Percentiles rank a stretch among this genome's conserved stretches.
Evolutionary conservation across 2,888 invertebrate genomes (phyloP).

Genomic region (Eulithis prunata): DNA sequence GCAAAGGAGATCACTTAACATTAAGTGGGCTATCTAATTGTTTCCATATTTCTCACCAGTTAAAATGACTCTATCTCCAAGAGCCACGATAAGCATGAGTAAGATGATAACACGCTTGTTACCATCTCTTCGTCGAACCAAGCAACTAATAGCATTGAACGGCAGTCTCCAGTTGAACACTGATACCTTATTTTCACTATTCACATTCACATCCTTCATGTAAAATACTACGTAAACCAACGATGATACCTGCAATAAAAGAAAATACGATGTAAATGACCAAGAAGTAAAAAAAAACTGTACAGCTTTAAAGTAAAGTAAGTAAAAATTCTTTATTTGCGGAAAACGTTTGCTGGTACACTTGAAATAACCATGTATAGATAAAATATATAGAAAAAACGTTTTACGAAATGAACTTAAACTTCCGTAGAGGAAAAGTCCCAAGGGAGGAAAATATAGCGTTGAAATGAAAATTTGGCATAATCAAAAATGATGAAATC

Average conservation of each 20-base stretch:
- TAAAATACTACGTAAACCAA: conserved; percentile 85
- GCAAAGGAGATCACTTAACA: too few relatives aligned
- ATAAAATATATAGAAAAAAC: too few relatives aligned
- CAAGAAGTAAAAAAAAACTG: conserved; percentile 10
- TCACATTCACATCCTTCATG: conserved; percentile 86
- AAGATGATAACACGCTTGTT: conserved; percentile 86
- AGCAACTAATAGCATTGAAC: conserved; percentile 76
- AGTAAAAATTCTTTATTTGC: too few relatives aligned
- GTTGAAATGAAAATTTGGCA: too few relatives aligned
- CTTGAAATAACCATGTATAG: too few relatives aligned
- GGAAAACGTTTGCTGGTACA: too few relatives aligned
- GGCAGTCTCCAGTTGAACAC: conserved; percentile 78
- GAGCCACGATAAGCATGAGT: conserved; percentile 86
- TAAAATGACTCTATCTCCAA: conserved; percentile 73
- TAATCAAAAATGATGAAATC: too few relatives aligned
- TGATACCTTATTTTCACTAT: conserved; percentile 84
- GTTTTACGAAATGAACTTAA: too few relatives aligned
- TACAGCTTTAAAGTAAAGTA: too few relatives aligned
- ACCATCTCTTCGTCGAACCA: conserved; percentile 86
- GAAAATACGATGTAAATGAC: background rate
- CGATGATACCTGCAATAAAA: conserved; percentile 74
- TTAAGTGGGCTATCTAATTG: too few relatives aligned
- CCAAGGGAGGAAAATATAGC: too few relatives aligned
- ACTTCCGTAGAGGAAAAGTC: too few relatives aligned
- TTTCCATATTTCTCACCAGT: conserved; percentile 55